Conservation (phyloP, 1,140 invertebrate species). For the Drosophila baimaii region DNA sequence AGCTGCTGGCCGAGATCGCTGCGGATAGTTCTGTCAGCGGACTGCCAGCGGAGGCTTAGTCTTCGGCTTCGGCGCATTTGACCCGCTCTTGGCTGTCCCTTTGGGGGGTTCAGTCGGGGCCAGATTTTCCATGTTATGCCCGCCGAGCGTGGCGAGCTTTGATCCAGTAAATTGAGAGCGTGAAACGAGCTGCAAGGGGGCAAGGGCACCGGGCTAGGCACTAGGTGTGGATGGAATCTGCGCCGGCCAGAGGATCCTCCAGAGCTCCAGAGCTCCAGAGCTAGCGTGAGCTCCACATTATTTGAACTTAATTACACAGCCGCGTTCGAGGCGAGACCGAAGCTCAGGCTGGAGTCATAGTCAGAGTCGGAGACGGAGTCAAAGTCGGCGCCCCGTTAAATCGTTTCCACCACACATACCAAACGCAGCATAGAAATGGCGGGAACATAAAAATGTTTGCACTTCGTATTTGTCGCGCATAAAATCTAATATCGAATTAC, state of each 20-base stretch:
- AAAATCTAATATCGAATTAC: conserved; percentile 83
- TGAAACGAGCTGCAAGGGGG: conserved; percentile 41
- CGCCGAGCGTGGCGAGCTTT: conserved; percentile 47
- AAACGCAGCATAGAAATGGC: conserved; percentile 74
- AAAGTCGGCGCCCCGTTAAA: conserved; percentile 55
- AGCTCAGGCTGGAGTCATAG: conserved; percentile 16
- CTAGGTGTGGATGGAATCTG: conserved; percentile 9
- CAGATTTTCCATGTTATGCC: conserved; percentile 54
- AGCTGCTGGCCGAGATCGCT: conserved; percentile 43
- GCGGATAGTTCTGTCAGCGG: background rate
- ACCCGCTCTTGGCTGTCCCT: conserved; percentile 34
- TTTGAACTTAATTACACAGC: conserved; percentile 72
- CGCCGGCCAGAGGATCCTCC: conserved; percentile 8
- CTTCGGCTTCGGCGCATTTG: conserved; percentile 25
- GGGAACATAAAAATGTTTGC: conserved; percentile 81
- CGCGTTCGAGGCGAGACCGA: conserved; percentile 15
- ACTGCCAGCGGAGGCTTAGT: conserved; percentile 12
- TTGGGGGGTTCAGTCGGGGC: conserved; percentile 35
- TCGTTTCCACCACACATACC: conserved; percentile 73
- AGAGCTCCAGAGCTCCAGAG: background rate
- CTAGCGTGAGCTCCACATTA: conserved; percentile 69
- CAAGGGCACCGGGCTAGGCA: background rate
- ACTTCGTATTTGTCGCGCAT: conserved; percentile 83
- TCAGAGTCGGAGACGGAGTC: conserved; percentile 20
- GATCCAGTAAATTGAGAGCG: conserved; percentile 56